Conservation (phyloP, 2,888 invertebrate genomes). For the Anorthoa munda region DNA sequence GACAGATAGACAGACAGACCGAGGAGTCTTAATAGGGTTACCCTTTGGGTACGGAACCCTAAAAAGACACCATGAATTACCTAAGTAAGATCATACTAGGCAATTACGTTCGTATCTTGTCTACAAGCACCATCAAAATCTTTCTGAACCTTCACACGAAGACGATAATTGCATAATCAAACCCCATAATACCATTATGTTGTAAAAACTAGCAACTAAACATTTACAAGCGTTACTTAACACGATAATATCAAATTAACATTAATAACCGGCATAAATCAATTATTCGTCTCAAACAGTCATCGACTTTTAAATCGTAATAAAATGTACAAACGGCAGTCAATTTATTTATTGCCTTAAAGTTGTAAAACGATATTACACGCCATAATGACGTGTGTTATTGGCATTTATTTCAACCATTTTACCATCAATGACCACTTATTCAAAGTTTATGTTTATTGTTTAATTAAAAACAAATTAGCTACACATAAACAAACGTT, state of each 20-base stretch:
- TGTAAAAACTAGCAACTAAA: slow-evolving; percentile 51
- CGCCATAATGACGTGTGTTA: slow-evolving; percentile 89
- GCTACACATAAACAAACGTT: slow-evolving; percentile 72
- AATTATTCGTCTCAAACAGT: slow-evolving; percentile 89
- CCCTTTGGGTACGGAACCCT: no score
- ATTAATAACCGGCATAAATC: slow-evolving; percentile 88
- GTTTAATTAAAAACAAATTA: slow-evolving; percentile 86
- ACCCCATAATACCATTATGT: slow-evolving; percentile 23
- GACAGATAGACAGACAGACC: no score
- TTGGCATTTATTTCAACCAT: slow-evolving; percentile 89
- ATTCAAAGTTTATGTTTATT: slow-evolving; percentile 86
- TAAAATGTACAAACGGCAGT: slow-evolving; percentile 90
- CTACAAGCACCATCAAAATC: background rate
- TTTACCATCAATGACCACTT: slow-evolving; percentile 87
- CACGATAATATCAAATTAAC: slow-evolving; percentile 83
- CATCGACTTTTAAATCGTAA: slow-evolving; percentile 90
- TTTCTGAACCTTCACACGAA: background rate
- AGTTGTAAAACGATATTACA: slow-evolving; percentile 91
- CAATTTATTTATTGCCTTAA: slow-evolving; percentile 90
- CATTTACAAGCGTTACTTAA: slow-evolving; percentile 71
- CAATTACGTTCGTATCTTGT: background rate
- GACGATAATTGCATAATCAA: slow-evolving; percentile 10
- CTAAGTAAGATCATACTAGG: no score
- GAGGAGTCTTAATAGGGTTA: no score
- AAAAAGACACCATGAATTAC: no score